These are phyloP conservation scores for Polymixis flavicincta DNA, from an alignment of 2,888 invertebrate species.

Conservation along the genomic window DNA sequence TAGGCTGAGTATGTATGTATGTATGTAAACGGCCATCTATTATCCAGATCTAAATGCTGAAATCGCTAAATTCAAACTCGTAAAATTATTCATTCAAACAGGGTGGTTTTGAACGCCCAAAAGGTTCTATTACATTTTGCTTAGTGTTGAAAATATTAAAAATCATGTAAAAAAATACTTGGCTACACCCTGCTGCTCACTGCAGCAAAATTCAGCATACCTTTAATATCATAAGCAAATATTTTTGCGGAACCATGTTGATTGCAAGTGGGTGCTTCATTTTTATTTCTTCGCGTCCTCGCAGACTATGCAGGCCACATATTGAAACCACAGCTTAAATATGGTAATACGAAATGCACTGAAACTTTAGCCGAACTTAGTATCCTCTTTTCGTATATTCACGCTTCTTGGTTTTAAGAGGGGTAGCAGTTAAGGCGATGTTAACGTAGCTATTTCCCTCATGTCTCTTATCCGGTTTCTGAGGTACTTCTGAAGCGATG, in stretches of 20 bases:
- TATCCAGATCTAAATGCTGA: background rate
- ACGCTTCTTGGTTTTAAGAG: background rate
- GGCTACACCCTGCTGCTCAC: background rate
- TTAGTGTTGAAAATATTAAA: background rate
- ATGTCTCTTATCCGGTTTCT: background rate
- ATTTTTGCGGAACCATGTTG: slow-evolving; percentile 43
- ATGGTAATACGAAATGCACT: slow-evolving; percentile 43
- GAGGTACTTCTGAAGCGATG: too few relatives aligned
- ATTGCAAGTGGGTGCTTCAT: slow-evolving; percentile 45
- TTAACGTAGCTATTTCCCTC: background rate
- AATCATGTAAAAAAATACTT: background rate
- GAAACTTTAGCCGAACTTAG: slow-evolving; percentile 28
- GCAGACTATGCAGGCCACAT: slow-evolving; percentile 21
- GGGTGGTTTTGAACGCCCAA: background rate
- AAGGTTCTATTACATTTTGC: background rate
- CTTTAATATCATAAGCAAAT: slow-evolving; percentile 42
- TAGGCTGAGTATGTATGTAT: too few relatives aligned
- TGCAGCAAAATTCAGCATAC: slow-evolving; percentile 35
- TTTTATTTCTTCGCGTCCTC: slow-evolving; percentile 44
- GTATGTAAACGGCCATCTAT: too few relatives aligned
- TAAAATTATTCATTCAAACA: background rate
- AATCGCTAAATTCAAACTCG: background rate
- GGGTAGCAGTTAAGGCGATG: background rate
- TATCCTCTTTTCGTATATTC: slow-evolving; percentile 13
- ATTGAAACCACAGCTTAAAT: slow-evolving; percentile 53